Percentiles rank a stretch among this genome's conserved stretches.
phyloP scores from a whole-genome alignment of 1,140 invertebrate species.

The Diabrotica virgifera region DNA sequence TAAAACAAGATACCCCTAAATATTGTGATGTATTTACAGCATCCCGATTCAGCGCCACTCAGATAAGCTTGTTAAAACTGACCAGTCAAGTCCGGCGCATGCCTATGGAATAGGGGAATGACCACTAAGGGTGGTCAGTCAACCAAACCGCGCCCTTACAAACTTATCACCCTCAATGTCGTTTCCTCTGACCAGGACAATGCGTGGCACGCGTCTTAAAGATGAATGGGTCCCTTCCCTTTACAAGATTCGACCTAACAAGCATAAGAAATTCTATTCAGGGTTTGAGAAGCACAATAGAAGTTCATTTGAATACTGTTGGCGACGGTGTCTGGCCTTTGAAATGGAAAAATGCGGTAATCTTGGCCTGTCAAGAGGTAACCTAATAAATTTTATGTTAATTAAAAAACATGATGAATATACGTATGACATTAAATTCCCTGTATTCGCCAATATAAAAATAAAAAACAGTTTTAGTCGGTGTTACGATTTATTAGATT shows the following conservation, averaged over 20 bases:
- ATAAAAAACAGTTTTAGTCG: no score
- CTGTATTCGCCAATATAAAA: no score
- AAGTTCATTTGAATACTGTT: constrained; percentile 19
- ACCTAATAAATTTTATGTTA: constrained; percentile 1
- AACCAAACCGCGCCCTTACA: constrained; percentile 35
- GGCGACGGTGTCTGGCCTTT: constrained; percentile 7
- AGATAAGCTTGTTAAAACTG: constrained; percentile 16
- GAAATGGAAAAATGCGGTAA: constrained; percentile 10
- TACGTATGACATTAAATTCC: no score
- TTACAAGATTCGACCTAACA: constrained; percentile 20
- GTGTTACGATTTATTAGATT: no score
- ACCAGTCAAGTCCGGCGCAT: constrained; percentile 20
- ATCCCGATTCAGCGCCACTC: constrained; percentile 11
- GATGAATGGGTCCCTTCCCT: constrained; percentile 18
- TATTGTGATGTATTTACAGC: constrained; percentile 12
- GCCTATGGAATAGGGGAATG: constrained; percentile 22
- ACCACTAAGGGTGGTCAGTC: constrained; percentile 40
- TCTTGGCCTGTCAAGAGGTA: not conserved
- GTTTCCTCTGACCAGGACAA: constrained; percentile 17
- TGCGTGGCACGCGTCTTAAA: constrained; percentile 29
- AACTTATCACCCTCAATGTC: constrained; percentile 20
- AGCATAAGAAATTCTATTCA: constrained; percentile 27
- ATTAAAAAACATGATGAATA: not conserved
- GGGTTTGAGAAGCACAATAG: constrained; percentile 10
- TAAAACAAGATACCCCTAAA: constrained; percentile 5